Conservation (phyloP, 2,113 vertebrate genomes). For the Craseonycteris thonglongyai region DNA sequence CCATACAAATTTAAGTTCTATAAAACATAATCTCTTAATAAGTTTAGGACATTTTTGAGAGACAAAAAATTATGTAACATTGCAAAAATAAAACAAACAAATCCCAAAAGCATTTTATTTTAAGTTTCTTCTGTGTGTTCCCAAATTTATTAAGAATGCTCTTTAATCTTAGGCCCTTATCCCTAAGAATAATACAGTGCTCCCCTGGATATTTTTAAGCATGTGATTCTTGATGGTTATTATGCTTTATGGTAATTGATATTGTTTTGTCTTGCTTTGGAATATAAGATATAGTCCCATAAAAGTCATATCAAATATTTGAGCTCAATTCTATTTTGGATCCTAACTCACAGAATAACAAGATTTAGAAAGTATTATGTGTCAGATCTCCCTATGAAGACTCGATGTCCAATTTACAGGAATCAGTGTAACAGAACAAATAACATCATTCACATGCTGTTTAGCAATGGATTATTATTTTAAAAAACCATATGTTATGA, state of each 20-base stretch:
- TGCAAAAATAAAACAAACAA: not conserved
- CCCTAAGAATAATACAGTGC: not conserved
- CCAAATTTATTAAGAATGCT: not conserved
- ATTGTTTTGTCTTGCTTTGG: not conserved
- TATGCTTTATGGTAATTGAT: not conserved
- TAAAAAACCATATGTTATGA: not conserved
- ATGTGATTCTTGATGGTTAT: not conserved
- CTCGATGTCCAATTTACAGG: not conserved
- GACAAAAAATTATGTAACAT: not conserved
- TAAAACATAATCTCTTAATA: not conserved
- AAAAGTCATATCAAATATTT: not conserved
- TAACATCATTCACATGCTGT: not conserved
- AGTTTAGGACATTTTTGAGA: not conserved
- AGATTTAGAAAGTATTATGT: slow-evolving; percentile 17
- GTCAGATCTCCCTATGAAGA: not conserved
- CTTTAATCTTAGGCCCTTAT: not conserved
- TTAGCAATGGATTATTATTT: not conserved
- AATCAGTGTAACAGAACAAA: not conserved
- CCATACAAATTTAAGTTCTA: not conserved
- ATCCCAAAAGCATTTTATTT: not conserved
- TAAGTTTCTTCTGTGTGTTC: not conserved
- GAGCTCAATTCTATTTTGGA: slow-evolving; percentile 21
- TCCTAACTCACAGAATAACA: not conserved
- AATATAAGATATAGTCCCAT: not conserved
- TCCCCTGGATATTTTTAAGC: not conserved